Base-by-base conservation (phyloP, 2,888 invertebrate species). In the Drosophila glabriapex region DNA sequence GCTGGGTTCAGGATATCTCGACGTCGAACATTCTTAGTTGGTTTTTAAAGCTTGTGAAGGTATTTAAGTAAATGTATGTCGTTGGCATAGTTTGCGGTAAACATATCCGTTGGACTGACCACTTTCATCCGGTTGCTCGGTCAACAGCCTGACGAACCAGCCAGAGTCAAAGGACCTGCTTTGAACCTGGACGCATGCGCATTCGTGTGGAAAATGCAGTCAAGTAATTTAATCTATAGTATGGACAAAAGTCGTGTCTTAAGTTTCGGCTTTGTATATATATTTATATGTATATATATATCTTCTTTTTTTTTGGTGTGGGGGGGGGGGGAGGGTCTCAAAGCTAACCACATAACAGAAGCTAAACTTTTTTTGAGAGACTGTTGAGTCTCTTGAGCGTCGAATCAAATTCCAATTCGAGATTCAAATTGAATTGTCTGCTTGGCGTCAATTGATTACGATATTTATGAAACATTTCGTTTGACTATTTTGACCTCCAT, bases 401-500 rank as follows among this genome's bases (percentile, higher is more conserved):
- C 53, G 61, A 82, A 88, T 85, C 76, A 74, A 79, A 72, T 77
- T 78, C 74, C 88, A 86, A 86, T 68, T 77, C 62, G 53, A 63
- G 70, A 77, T 68, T 82, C 65, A 80, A 85, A 79, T 81, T 83
- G 68, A 75, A 81, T 83, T 81, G 75, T 78, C 66, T 68, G 61
- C 43, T 69, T 70, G 82, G 71, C 68, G 84, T 72, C 75, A 91
- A 91, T 92, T 92, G 90, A 89, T 92, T 91, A 89, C 81, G 80
- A 83, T 89, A 91, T 91, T 91, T 91, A 85, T 91, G 81, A 87
- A 88, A 91, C 91, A 92, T 87, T 92, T 83, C 89, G 78, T 89
- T 92, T 92, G 92, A 92, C 92, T 88, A 84, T 78, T 85, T 81
- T 92, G 92, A 92, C 92, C 92, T 88, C 91, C 89, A 91, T 92